Evolutionary conservation across 2,888 invertebrate genomes (phyloP).

Genomic region (Cancer borealis): DNA sequence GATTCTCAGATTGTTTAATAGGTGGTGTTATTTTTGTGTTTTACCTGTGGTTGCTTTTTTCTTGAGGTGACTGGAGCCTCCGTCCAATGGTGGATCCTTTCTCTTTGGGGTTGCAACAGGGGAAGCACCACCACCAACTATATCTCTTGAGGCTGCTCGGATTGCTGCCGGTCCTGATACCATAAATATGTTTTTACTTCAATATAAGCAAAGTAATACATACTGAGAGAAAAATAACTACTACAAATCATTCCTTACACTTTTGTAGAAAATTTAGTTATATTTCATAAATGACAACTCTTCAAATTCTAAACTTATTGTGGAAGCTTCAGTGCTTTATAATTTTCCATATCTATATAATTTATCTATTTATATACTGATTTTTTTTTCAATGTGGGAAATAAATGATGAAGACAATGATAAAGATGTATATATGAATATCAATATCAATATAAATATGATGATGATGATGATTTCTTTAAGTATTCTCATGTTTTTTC

Average conservation of each 20-base stretch:
- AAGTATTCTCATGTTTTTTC: not conserved
- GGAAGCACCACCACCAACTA: slow-evolving; percentile 71
- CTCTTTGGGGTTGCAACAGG: slow-evolving; percentile 62
- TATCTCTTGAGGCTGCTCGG: slow-evolving; percentile 78
- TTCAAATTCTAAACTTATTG: too few species aligned
- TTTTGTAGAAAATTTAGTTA: too few species aligned
- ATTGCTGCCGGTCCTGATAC: slow-evolving; percentile 82
- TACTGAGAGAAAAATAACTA: not conserved
- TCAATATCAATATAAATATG: too few species aligned
- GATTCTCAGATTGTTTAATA: too few species aligned
- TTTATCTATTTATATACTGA: too few species aligned
- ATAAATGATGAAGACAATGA: too few species aligned
- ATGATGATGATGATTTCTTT: not conserved
- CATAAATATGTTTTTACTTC: not conserved
- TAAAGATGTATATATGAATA: too few species aligned
- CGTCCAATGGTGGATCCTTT: slow-evolving; percentile 57
- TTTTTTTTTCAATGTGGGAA: too few species aligned
- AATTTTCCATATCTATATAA: too few species aligned
- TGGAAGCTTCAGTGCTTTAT: too few species aligned
- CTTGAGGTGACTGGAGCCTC: slow-evolving; percentile 65
- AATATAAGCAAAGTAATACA: not conserved
- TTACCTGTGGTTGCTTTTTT: slow-evolving; percentile 62
- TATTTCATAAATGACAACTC: too few species aligned
- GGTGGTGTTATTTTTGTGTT: too few species aligned
- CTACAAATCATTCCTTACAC: not conserved